Percentiles rank a stretch among this genome's conserved stretches.
These are phyloP conservation scores for Morinoia aosen DNA, from an alignment of 2,888 invertebrate species.

Conservation along the genomic window DNA sequence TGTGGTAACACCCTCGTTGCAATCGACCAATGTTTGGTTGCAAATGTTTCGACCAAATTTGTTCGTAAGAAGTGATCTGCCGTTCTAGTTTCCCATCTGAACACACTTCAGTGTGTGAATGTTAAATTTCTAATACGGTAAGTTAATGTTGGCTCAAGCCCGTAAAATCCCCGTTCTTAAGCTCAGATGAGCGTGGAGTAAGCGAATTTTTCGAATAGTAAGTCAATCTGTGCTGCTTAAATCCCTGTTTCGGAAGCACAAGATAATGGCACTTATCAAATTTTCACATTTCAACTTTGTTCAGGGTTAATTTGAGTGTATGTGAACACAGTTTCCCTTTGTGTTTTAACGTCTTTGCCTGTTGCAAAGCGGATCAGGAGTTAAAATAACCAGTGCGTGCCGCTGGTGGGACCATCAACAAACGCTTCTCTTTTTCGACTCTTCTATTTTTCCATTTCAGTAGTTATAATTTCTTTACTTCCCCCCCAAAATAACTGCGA, in stretches of 20 bases:
- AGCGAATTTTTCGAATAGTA: neutral
- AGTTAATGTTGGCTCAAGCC: neutral
- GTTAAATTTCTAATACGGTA: neutral
- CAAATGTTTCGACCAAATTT: neutral
- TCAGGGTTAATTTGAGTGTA: neutral
- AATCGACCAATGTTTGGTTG: neutral
- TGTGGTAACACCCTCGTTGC: neutral
- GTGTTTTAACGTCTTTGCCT: neutral
- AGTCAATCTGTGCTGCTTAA: neutral
- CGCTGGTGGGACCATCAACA: neutral
- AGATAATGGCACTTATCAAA: neutral
- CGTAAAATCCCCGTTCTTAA: neutral
- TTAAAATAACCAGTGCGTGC: neutral
- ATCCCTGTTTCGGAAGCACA: neutral
- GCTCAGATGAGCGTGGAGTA: neutral
- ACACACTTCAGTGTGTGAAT: neutral
- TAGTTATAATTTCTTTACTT: neutral
- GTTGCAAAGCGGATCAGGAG: neutral
- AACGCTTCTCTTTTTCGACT: neutral
- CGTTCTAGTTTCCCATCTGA: neutral
- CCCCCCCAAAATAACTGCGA: neutral
- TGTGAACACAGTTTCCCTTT: neutral
- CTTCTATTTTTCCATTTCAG: neutral
- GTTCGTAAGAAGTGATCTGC: neutral
- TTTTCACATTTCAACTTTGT: neutral